A percentile compares a stretch with the other conserved stretches of the same genome.
phyloP scores from a whole-genome alignment of 2,797 vertebrate genomes.

The Lagocephalus sceleratus region DNA sequence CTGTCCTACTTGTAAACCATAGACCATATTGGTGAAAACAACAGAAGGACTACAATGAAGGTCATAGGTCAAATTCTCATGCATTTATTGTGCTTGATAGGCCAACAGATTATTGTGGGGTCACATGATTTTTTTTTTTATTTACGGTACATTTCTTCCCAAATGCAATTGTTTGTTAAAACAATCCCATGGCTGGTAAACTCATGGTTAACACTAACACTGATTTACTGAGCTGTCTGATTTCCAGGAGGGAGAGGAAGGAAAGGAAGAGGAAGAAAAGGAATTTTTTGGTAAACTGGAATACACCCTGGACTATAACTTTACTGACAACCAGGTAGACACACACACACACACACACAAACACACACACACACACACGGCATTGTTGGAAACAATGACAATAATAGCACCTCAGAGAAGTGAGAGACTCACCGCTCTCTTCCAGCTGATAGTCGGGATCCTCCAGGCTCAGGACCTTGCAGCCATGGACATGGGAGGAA shows the following conservation, averaged over 20 bases:
- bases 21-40: no score
- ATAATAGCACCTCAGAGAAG: no score
- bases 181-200: no score
- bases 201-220: no score
- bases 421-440: neutral
- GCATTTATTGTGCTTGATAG: no score
- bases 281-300: slow-evolving; percentile 83
- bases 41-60: no score
- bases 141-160: neutral
- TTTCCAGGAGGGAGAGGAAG: slow-evolving; percentile 70
- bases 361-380: neutral
- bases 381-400: neutral
- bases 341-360: neutral
- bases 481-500: slow-evolving; percentile 88
- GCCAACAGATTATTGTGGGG: neutral
- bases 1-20: no score
- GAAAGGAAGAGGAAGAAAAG: slow-evolving; percentile 75
- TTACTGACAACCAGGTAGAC: slow-evolving; percentile 84
- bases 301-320: slow-evolving; percentile 86
- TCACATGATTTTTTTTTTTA: neutral
- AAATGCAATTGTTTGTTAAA: neutral
- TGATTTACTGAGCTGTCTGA: neutral
- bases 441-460: slow-evolving; percentile 85
- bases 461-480: slow-evolving; percentile 85
- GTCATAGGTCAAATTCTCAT: no score